These are phyloP conservation scores for Drosophila santomea DNA, from an alignment of 1,140 invertebrate genomes.

Conservation along the genomic window DNA sequence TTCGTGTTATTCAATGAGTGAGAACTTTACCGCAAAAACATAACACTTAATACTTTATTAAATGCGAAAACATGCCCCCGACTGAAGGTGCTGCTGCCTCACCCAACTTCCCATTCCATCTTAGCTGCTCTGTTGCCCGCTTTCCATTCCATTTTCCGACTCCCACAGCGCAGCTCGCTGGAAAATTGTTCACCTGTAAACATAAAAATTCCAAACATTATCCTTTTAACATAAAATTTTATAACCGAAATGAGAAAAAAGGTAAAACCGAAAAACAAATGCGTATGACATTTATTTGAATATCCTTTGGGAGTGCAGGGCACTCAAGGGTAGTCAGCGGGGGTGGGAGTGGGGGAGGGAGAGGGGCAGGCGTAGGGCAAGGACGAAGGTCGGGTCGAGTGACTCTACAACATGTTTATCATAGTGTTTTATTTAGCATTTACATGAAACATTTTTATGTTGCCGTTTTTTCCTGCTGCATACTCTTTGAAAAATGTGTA, in stretches of 20 bases:
- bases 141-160: not conserved
- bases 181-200: slow-evolving; percentile 81
- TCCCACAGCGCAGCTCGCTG: slow-evolving; percentile 44
- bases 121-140: not conserved
- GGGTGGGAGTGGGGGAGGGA: not conserved
- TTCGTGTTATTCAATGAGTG: slow-evolving; percentile 72
- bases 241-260: slow-evolving; percentile 63
- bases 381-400: slow-evolving; percentile 22
- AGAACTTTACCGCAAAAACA: slow-evolving; percentile 75
- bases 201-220: slow-evolving; percentile 83
- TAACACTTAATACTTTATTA: slow-evolving; percentile 83
- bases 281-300: slow-evolving; percentile 83
- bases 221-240: slow-evolving; percentile 84
- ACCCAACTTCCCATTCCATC: not conserved
- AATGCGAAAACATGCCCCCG: slow-evolving; percentile 74
- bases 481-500: slow-evolving; percentile 26
- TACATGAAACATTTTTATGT: slow-evolving; percentile 52
- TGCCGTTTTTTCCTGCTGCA: slow-evolving; percentile 16
- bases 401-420: slow-evolving; percentile 72
- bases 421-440: slow-evolving; percentile 79
- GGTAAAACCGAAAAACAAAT: slow-evolving; percentile 74
- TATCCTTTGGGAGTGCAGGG: slow-evolving; percentile 70
- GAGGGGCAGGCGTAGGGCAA: not conserved
- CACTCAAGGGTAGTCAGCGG: slow-evolving; percentile 15
- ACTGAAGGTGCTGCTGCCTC: not conserved